These are phyloP conservation scores for Galeopsomyia nigrocyanea DNA, from an alignment of 2,888 invertebrate genomes.

Conservation along the genomic window DNA sequence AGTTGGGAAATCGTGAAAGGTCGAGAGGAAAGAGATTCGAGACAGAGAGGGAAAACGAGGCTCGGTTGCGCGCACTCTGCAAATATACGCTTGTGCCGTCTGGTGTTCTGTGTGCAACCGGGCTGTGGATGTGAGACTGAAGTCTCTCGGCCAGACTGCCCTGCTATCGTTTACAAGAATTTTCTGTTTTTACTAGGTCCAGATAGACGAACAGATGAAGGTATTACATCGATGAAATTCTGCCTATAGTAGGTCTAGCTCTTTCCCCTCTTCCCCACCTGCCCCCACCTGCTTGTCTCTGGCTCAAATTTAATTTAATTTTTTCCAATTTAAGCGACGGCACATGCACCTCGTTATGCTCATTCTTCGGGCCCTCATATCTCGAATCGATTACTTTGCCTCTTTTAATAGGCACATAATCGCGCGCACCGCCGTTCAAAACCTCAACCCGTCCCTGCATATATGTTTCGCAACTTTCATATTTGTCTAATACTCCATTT, in stretches of 20 bases:
- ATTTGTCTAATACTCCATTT: too few relatives aligned
- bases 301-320: too few relatives aligned
- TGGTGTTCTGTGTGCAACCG: not conserved
- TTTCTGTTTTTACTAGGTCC: not conserved
- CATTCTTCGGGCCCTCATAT: constrained; percentile 14
- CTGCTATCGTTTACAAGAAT: constrained; percentile 6
- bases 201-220: constrained; percentile 37
- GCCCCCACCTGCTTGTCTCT: too few relatives aligned
- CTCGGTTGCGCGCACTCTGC: too few relatives aligned
- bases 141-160: constrained; percentile 20
- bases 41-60: not conserved
- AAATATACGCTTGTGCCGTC: too few relatives aligned
- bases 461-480: too few relatives aligned
- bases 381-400: constrained; percentile 27
- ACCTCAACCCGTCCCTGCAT: not conserved
- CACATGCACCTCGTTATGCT: not conserved
- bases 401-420: not conserved
- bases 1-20: too few relatives aligned
- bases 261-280: too few relatives aligned
- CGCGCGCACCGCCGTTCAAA: constrained; percentile 30
- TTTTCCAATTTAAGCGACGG: too few relatives aligned
- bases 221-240: not conserved
- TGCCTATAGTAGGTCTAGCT: too few relatives aligned
- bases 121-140: constrained; percentile 10
- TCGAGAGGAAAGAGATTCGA: too few relatives aligned